Base-by-base conservation (phyloP, 2,888 invertebrate genomes). In the Caenorhabditis doughertyi region DNA sequence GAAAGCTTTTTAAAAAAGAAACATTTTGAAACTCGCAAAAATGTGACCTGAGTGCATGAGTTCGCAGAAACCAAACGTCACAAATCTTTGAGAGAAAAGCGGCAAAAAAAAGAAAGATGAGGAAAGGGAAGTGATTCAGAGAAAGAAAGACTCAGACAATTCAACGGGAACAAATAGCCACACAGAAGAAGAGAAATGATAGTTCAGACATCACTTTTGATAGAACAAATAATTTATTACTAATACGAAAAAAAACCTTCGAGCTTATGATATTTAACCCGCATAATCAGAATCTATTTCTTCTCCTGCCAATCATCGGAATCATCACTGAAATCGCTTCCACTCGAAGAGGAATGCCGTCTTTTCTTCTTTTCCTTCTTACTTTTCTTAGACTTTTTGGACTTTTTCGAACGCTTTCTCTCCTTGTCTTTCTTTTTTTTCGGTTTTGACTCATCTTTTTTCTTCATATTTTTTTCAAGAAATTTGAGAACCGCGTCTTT, bases 381-480 rank as follows among this genome's bases (percentile, higher is more conserved):
- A 18, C 55, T 65, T n/a, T 82, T 72, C 11, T 82, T 56, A 13
- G 44, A 53, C 35, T 82, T 67, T 9, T 72, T 77, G 23, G 29
- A 29, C 21, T 77, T 60, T 18, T 76, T 71, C 51, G 53, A 47
- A 53, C 79, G 58, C 29, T 79, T 74, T 47, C 58, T 71, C 21
- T 77, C 58, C 53, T 82, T 82, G 16, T 53, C 27, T 21, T 81
- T 49, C n/a, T 84, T 64, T 25, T 58, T 71, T 49, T 81, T 81
- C 39, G 83, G 77, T 25, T 9, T 13, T 9, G 39, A 39, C 4
- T 79, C 71, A 44, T 55, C 53, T 64, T 81, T 83, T 53, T 72
- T 71, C 56, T 76, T 76, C 72, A 87, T 55, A 62, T 84, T 85
- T n/a, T 85, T 84, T 53, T 87, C 58, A 21, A 86, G 62, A 68